Evolutionary conservation across 2,888 invertebrate genomes (phyloP).

Genomic region (Scaptomyza polygonia): DNA sequence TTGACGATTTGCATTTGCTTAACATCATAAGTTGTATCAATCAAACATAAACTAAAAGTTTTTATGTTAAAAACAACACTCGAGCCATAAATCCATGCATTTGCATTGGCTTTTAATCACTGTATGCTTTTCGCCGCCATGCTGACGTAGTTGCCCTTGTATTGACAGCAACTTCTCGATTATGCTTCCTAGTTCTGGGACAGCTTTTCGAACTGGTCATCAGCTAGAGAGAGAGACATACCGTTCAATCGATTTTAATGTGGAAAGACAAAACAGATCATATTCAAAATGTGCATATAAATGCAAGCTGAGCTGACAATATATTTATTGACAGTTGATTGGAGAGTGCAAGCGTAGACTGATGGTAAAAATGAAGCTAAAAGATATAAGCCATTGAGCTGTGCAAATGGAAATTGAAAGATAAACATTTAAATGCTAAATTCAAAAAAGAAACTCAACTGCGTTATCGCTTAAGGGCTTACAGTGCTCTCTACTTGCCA

Average conservation of each 20-base stretch:
- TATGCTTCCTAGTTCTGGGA: conserved; percentile 48
- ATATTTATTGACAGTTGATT: conserved; percentile 8
- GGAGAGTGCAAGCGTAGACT: neutral
- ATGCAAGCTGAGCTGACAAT: conserved; percentile 24
- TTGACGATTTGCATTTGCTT: conserved; percentile 40
- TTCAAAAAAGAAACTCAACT: conserved; percentile 55
- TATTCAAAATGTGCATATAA: conserved; percentile 11
- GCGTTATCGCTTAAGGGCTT: conserved; percentile 51
- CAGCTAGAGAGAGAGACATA: conserved; percentile 10
- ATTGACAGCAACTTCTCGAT: conserved; percentile 27
- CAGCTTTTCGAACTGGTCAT: conserved; percentile 21
- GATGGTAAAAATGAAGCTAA: too few relatives aligned
- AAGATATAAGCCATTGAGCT: conserved; percentile 10
- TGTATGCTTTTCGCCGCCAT: conserved; percentile 9
- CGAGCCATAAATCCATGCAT: conserved; percentile 17
- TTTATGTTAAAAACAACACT: neutral
- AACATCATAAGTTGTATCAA: neutral
- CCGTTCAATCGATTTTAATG: conserved; percentile 19
- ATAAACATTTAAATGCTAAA: conserved; percentile 43
- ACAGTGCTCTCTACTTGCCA: conserved; percentile 57
- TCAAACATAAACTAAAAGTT: conserved; percentile 1
- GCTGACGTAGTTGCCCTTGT: conserved; percentile 32
- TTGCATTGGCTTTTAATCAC: conserved; percentile 25
- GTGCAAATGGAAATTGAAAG: conserved; percentile 54
- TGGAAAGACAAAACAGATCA: conserved; percentile 26